A percentile compares a stretch with the other conserved stretches of the same genome.
Conservation (phyloP, 2,113 vertebrate species). For the human region DNA sequence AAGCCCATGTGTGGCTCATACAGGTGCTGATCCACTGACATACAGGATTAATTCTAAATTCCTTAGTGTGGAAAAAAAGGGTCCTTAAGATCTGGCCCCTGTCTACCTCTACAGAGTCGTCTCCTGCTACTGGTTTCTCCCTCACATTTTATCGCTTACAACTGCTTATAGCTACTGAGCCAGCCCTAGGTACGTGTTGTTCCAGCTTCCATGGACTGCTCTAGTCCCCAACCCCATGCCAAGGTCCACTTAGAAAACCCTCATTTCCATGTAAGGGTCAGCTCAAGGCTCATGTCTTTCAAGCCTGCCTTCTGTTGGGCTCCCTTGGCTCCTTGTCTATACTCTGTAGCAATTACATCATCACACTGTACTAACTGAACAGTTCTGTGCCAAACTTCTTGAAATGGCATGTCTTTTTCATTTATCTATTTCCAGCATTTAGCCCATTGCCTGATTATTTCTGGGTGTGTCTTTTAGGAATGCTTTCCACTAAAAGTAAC, state of each 20-base stretch:
- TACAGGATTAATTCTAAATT: neutral
- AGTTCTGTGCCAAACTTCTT: neutral
- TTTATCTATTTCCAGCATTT: neutral
- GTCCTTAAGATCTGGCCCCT: neutral
- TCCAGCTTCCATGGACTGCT: neutral
- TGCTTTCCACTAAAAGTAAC: neutral
- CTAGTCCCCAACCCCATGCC: neutral
- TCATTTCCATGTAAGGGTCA: neutral
- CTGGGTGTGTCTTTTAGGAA: neutral
- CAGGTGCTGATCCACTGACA: neutral
- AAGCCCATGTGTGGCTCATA: neutral
- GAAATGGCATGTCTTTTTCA: neutral
- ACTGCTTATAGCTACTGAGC: neutral
- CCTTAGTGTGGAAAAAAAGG: neutral
- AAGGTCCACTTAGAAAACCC: neutral
- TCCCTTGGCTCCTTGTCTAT: neutral
- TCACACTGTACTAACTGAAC: neutral
- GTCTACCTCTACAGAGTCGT: neutral
- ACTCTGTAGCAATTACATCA: neutral
- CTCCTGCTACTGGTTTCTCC: neutral
- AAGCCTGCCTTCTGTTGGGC: neutral
- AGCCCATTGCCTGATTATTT: neutral
- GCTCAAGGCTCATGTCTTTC: neutral
- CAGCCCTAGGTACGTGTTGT: neutral
- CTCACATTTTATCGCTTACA: neutral